phyloP scores from a whole-genome alignment of 2,888 invertebrate species.

The Cerastoderma edule region DNA sequence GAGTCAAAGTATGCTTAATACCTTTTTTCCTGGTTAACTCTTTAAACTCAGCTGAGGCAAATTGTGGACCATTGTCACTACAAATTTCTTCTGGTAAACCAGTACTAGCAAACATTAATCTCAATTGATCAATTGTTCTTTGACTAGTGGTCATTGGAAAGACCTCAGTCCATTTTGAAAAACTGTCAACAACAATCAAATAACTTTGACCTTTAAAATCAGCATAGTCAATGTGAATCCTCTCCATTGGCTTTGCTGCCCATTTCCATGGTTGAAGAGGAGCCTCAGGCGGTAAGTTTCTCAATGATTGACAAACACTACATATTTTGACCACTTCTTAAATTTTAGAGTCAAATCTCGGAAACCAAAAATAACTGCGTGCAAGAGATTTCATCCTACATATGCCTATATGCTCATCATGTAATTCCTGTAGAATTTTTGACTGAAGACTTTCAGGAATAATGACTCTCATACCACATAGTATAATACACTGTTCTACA shows the following conservation, averaged over 20 bases:
- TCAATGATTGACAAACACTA: conserved; percentile 26
- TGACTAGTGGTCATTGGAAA: conserved; percentile 20
- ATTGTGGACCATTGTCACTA: conserved; percentile 51
- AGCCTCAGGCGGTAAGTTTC: conserved; percentile 17
- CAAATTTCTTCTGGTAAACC: conserved; percentile 39
- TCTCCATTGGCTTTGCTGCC: conserved; percentile 30
- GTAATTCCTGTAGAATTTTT: conserved; percentile 17
- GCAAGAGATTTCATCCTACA: conserved; percentile 32
- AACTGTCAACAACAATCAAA: conserved; percentile 36
- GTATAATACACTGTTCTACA: conserved; percentile 19
- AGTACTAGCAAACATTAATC: conserved; percentile 29
- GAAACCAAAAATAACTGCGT: conserved; percentile 30
- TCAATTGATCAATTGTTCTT: conserved; percentile 29
- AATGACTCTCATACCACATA: conserved; percentile 35
- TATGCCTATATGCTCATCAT: conserved; percentile 34
- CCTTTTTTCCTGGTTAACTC: conserved; percentile 45
- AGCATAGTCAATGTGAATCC: conserved; percentile 48
- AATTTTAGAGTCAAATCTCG: conserved; percentile 21
- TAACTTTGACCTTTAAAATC: conserved; percentile 30
- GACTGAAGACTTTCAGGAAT: conserved; percentile 24
- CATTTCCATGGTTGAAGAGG: conserved; percentile 45
- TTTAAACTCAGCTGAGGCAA: conserved; percentile 44
- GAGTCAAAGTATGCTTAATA: conserved; percentile 45
- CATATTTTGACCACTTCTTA: conserved; percentile 17
- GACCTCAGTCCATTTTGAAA: conserved; percentile 35